Evolutionary conservation across 2,113 vertebrate genomes (phyloP).

Genomic region (Onychorhynchus coronatus): DNA sequence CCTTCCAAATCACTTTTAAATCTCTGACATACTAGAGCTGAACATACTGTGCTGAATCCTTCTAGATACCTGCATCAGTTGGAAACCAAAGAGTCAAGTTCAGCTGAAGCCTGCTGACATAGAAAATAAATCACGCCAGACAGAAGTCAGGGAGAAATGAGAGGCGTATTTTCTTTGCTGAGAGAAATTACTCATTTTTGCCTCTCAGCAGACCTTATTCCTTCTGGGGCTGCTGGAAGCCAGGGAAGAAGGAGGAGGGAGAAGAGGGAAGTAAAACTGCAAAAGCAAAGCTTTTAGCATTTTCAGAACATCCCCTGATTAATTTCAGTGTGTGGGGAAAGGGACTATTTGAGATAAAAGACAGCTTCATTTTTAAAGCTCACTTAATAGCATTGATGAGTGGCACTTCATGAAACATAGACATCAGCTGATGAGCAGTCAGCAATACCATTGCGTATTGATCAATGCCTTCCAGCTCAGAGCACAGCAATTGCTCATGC

Average conservation of each 20-base stretch:
- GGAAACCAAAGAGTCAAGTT: slow-evolving; percentile 1
- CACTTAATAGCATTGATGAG: not conserved
- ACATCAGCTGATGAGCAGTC: not conserved
- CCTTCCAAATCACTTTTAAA: not conserved
- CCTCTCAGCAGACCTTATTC: not conserved
- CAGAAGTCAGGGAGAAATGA: not conserved
- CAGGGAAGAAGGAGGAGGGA: not conserved
- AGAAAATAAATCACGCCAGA: slow-evolving; percentile 6
- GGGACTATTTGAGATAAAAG: not conserved
- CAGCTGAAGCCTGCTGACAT: not conserved
- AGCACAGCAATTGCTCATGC: not conserved
- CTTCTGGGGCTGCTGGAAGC: not conserved
- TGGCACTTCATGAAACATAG: not conserved
- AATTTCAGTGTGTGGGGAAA: not conserved
- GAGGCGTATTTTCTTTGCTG: not conserved
- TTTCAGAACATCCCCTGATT: not conserved
- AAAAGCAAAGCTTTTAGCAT: not conserved
- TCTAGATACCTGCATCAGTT: not conserved
- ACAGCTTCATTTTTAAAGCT: not conserved
- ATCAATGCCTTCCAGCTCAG: not conserved
- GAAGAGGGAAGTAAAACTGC: not conserved
- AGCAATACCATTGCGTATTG: not conserved
- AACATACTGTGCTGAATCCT: not conserved
- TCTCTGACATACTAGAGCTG: not conserved
- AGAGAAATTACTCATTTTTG: slow-evolving; percentile 14